phyloP scores from a whole-genome alignment of 2,888 invertebrate species.

The Oxyteleia sp. region DNA sequence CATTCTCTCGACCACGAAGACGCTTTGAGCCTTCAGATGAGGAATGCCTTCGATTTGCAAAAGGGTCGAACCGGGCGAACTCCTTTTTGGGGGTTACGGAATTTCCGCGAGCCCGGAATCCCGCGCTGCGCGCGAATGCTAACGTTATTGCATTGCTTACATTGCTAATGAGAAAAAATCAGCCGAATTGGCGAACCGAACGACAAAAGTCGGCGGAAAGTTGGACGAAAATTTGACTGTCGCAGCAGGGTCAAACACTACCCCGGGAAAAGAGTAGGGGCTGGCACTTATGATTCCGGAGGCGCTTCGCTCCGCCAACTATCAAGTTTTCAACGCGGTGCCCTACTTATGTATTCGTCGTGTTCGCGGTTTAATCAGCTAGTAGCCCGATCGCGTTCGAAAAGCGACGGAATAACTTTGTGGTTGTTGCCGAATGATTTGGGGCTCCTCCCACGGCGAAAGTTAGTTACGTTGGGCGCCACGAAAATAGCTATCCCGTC shows the following conservation, averaged over 20 bases:
- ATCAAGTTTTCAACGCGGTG: conserved; percentile 74
- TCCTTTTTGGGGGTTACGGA: conserved; percentile 28
- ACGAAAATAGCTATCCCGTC: conserved; percentile 26
- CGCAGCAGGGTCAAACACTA: conserved; percentile 23
- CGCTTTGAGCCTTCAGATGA: conserved; percentile 36
- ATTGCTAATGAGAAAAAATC: conserved; percentile 9
- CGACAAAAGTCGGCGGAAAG: conserved; percentile 16
- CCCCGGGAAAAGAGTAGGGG: conserved; percentile 30
- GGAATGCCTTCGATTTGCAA: conserved; percentile 57
- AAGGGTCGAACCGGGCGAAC: conserved; percentile 23
- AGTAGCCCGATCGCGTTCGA: conserved; percentile 79
- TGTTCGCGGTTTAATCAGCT: conserved; percentile 84
- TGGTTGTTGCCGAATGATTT: conserved; percentile 62
- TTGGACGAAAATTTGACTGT: conserved; percentile 55
- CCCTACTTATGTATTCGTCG: conserved; percentile 80
- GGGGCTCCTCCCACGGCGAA: conserved; percentile 52
- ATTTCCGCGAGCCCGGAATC: conserved; percentile 25
- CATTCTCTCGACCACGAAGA: conserved; percentile 14
- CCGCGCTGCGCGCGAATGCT: conserved; percentile 17
- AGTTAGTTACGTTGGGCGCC: conserved; percentile 73
- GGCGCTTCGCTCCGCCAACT: conserved; percentile 65
- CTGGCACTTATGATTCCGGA: conserved; percentile 80
- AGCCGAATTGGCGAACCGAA: conserved; percentile 17
- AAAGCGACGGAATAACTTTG: conserved; percentile 74
- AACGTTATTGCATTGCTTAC: conserved; percentile 35